These are phyloP conservation scores for Drosophila nigricruria DNA, from an alignment of 2,888 invertebrate species.

Conservation along the genomic window DNA sequence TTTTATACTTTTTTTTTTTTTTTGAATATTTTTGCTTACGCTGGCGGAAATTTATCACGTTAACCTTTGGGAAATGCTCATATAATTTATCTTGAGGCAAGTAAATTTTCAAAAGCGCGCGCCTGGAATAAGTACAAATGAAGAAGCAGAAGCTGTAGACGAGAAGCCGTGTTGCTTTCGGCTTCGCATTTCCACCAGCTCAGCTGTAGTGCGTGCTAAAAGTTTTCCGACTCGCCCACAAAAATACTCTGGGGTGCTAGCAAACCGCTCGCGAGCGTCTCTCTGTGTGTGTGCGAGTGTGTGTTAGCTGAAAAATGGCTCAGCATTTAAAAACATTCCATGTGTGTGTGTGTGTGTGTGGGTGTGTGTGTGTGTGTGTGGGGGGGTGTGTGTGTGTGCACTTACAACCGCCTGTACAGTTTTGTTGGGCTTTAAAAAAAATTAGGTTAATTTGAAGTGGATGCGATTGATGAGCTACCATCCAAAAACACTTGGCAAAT, in stretches of 20 bases:
- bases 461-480: constrained; percentile 67
- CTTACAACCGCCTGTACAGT: constrained; percentile 31
- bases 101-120: constrained; percentile 71
- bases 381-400: constrained; percentile 22
- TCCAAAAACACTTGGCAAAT: constrained; percentile 77
- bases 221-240: constrained; percentile 63
- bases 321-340: constrained; percentile 60
- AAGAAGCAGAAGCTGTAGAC: constrained; percentile 15
- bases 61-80: constrained; percentile 82
- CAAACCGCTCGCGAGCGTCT: constrained; percentile 18
- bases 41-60: constrained; percentile 78
- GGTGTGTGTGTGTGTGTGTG: constrained; percentile 24
- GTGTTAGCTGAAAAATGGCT: constrained; percentile 65
- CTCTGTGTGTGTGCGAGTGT: constrained; percentile 23
- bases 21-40: constrained; percentile 78
- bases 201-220: constrained; percentile 43
- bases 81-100: constrained; percentile 80
- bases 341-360: constrained; percentile 17
- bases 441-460: constrained; percentile 76
- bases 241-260: constrained; percentile 71
- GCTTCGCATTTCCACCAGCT: constrained; percentile 10
- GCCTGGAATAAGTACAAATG: constrained; percentile 29
- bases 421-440: constrained; percentile 64
- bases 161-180: constrained; percentile 30
- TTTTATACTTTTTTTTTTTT: constrained; percentile 16